Conservation (phyloP, 2,797 vertebrate genomes). For the Gallinago solitaria region DNA sequence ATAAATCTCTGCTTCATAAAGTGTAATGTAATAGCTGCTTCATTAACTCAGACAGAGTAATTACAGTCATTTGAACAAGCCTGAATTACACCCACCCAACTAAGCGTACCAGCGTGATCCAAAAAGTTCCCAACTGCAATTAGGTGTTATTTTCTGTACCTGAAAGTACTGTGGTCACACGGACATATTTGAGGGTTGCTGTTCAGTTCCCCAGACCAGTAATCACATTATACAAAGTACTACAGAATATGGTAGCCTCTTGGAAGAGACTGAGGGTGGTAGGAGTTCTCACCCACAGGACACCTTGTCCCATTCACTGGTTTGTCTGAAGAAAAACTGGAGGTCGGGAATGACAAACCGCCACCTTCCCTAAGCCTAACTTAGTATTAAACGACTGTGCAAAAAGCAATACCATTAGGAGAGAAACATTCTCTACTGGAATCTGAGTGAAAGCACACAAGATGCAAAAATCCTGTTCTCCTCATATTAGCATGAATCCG, state of each 20-base stretch:
- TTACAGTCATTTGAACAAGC: conserved; percentile 26
- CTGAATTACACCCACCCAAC: conserved; percentile 20
- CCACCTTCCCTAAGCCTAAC: neutral
- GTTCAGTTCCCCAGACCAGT: neutral
- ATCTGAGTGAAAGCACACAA: neutral
- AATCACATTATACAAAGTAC: neutral
- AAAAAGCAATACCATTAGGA: neutral
- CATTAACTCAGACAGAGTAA: conserved; percentile 37
- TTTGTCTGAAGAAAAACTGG: neutral
- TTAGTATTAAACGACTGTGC: neutral
- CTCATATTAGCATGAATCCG: neutral
- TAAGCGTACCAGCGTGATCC: neutral
- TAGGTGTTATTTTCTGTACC: neutral
- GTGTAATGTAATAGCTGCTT: conserved; percentile 41
- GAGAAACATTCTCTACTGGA: neutral
- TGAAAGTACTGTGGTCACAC: neutral
- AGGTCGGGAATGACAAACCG: neutral
- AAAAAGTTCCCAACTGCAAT: neutral
- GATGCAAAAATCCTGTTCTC: neutral
- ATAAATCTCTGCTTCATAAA: conserved; percentile 32
- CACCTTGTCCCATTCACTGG: neutral
- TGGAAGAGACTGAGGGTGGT: neutral
- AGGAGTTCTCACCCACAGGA: neutral
- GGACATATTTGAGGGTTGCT: neutral
- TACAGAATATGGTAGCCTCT: neutral